phyloP scores from a whole-genome alignment of 2,113 vertebrate genomes.

The Fulmarus glacialis region DNA sequence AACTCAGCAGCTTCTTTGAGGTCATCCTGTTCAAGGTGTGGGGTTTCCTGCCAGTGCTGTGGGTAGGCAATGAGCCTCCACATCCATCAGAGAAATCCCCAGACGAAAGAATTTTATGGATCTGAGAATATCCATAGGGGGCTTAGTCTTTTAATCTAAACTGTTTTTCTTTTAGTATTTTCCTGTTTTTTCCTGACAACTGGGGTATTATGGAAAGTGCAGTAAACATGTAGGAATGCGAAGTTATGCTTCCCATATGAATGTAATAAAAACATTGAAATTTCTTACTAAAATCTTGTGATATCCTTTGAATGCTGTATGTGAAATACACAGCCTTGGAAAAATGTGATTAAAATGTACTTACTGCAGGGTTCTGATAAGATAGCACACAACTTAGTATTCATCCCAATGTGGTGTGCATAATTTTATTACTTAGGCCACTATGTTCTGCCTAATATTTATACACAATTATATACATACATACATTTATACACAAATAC shows the following conservation, averaged over 20 bases:
- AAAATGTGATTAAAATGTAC: neutral
- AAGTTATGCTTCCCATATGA: conserved; percentile 59
- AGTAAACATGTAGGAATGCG: conserved; percentile 65
- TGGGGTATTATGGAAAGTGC: conserved; percentile 25
- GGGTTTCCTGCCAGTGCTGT: neutral
- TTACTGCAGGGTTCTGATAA: neutral
- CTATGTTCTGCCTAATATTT: neutral
- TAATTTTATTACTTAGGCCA: neutral
- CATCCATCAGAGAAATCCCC: conserved; percentile 7
- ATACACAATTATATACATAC: neutral
- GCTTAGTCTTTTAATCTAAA: conserved; percentile 53
- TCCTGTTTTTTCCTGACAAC: conserved; percentile 33
- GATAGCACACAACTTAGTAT: neutral
- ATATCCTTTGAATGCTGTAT: conserved; percentile 12
- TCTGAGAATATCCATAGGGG: conserved; percentile 40
- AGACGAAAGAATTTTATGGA: conserved; percentile 45
- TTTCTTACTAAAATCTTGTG: conserved; percentile 28
- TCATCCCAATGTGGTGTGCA: neutral
- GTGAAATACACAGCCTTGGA: neutral
- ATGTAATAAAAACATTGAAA: conserved; percentile 46
- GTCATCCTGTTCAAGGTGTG: conserved; percentile 46
- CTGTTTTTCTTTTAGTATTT: conserved; percentile 34
- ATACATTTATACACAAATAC: neutral
- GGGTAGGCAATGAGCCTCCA: neutral
- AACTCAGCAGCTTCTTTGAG: conserved; percentile 16